A percentile compares a stretch with the other conserved stretches of the same genome.
Conservation (phyloP, 2,113 vertebrate genomes). For the Microcebus griseorufus region DNA sequence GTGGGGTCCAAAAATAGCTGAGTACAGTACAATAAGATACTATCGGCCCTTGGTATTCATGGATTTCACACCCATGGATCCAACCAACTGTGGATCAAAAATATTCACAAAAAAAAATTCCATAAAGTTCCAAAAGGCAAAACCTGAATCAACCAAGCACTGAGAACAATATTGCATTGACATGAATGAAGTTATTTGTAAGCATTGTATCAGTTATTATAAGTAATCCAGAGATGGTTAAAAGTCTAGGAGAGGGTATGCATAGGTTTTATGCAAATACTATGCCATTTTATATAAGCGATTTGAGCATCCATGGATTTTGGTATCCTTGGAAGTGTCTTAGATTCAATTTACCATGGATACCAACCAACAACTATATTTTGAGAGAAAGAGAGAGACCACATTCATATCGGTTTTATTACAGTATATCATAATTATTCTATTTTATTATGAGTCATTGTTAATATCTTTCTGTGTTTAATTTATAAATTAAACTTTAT, state of each 20-base stretch:
- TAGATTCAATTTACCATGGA: background rate
- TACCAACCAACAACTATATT: background rate
- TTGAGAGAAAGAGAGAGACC: background rate
- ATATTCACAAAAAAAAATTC: background rate
- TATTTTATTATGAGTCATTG: background rate
- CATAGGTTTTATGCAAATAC: no score
- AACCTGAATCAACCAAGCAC: background rate
- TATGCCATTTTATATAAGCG: no score
- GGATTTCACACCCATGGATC: background rate
- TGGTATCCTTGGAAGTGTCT: background rate
- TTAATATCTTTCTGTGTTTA: background rate
- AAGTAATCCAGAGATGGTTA: no score
- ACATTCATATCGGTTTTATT: background rate
- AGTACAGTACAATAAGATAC: background rate
- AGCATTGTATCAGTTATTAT: background rate
- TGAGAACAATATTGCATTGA: background rate
- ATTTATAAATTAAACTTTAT: background rate
- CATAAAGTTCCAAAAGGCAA: background rate
- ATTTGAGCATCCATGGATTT: background rate
- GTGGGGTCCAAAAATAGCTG: background rate
- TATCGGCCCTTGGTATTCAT: background rate
- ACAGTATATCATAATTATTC: background rate
- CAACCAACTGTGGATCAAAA: background rate
- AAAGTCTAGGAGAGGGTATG: no score
- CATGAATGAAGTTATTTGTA: background rate